Evolutionary conservation across 2,888 invertebrate genomes (phyloP), one percentile per base, ranked within the genome.

Genomic region (Boloria selene): DNA sequence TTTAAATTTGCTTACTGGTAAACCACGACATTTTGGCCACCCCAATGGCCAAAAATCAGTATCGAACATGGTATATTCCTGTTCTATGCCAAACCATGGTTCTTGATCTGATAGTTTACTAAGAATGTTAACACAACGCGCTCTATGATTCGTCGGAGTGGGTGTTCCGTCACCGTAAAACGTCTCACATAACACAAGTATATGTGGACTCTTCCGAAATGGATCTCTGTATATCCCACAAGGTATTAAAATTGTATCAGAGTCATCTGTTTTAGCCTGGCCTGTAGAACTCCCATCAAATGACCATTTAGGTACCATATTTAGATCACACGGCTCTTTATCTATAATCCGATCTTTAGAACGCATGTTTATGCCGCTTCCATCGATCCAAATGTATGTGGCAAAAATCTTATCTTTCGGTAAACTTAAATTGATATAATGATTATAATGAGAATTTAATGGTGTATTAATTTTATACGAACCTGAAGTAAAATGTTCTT

Each of bases 261-360:
- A 97, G 82, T 97, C 96, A 4, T 96, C 95, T 13, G 86, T 81
- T 78, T 95, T 94, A 0, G 97, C 96, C 88, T 98, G 98, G 70
- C 96, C 96, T 5, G 97, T 97, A n/a, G 98, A 98, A 82, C 97
- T 97, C 67, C 98, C 98, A 86, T 98, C 98, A 80, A 96, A 98
- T 73, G 97, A 96, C 98, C 98, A 98, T 64, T 95, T 92, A 0
- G 98, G 98, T 18, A 95, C 76, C 72, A 73, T 74, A 50, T 75
- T 70, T 52, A 94, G 86, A 42, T 86, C 77, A 71, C 87, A 92
- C 18, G 96, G 96, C 22, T 92, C 83, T 76, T 93, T 92, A 73
- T 94, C 90, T 54, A 96, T 79, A 2, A 96, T 93, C 52, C 95
- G 93, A 69, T 95, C 95, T 85, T 96, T 96, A 51, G 93, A 92